Base-by-base conservation (phyloP, 2,888 invertebrate genomes). In the Venusia cambrica region DNA sequence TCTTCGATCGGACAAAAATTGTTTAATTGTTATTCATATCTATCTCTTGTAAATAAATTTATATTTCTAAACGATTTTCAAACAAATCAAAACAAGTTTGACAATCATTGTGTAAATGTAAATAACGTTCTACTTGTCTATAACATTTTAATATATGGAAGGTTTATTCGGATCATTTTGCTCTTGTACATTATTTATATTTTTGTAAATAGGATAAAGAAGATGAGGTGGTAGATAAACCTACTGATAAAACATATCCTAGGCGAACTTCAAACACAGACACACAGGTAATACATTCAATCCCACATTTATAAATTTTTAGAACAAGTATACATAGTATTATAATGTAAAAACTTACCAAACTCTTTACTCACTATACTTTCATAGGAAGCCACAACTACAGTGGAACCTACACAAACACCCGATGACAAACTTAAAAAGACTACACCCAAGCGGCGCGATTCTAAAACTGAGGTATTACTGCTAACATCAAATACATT, bases 191-290 rank as follows among this genome's bases (percentile, higher is more conserved):
- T 14, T 11, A 14, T 37, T n/a, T n/a, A 21, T 31, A 51, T 77
- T 71, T 79, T 76, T 81, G 67, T 73, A 62, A 77, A 68, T 84
- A 87, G 85, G 85, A 73, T 64, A 69, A 65, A 58, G 60, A 68
- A 60, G 75, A 74, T 65, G 78, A 75, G 54, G 67, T 59, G 48
- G 48, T 64, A 61, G 71, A 81, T 72, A 79, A 73, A 64, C 66
- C 71, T 62, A 64, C 79, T 62, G 80, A 80, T 62, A 73, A 76
- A 58, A 68, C 67, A 51, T 58, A 73, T 54, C 70, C 76, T 40
- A 68, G 80, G 81, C 84, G 78, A 79, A 74, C 78, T 69, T 73
- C 79, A 67, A 76, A 80, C 70, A 63, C 71, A 61, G 66, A 70
- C 50, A 68, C 62, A 62, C 62, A 73, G 70, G 76, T 69, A 70